Evolutionary conservation across 1,140 invertebrate species (phyloP).

Genomic region (Cheumatopsyche charites): DNA sequence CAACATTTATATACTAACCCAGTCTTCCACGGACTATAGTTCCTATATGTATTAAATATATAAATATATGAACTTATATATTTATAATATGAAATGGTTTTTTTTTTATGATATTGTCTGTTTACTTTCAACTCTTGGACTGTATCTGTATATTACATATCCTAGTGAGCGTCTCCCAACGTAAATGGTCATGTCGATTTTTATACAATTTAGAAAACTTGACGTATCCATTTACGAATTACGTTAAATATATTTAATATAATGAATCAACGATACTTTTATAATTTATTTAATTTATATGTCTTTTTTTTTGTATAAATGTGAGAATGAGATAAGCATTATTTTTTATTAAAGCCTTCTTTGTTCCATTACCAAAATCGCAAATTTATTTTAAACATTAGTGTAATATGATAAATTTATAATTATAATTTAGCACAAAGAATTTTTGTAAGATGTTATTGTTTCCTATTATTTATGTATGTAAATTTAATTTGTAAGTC

Average conservation of each 20-base stretch:
- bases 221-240: conserved; percentile 35
- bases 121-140: conserved; percentile 45
- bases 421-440: conserved; percentile 14
- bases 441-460: conserved; percentile 10
- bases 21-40: conserved; percentile 50
- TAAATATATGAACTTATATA: conserved; percentile 18
- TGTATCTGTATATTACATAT: conserved; percentile 48
- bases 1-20: conserved; percentile 45
- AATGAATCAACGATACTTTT: conserved; percentile 8
- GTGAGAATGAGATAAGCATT: no score
- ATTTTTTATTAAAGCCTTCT: not conserved
- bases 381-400: conserved; percentile 13
- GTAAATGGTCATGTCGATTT: conserved; percentile 37
- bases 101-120: conserved; percentile 39
- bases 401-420: conserved; percentile 10
- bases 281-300: conserved; percentile 1
- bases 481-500: not conserved
- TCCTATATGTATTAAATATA: conserved; percentile 44
- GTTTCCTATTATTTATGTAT: conserved; percentile 22
- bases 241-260: conserved; percentile 24
- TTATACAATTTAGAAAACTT: not conserved
- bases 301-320: not conserved
- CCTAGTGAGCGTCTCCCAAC: conserved; percentile 30
- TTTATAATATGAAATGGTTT: conserved; percentile 43
- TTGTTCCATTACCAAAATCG: not conserved